Base-by-base conservation (phyloP, 2,113 vertebrate species). In the Coryphaenoides rupestris region DNA sequence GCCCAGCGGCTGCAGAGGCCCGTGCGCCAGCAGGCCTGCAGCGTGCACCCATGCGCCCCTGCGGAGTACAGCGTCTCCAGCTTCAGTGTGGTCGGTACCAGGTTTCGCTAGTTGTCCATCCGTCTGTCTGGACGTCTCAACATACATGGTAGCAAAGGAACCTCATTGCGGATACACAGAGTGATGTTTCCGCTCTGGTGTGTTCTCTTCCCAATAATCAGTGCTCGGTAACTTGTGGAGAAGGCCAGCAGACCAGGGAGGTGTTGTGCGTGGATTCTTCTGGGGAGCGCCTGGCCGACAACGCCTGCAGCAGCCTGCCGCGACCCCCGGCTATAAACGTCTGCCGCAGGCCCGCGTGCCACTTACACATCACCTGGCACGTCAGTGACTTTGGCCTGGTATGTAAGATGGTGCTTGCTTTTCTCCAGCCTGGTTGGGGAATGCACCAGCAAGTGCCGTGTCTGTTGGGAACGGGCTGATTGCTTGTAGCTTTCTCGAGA, bases 201-300 rank as follows among this genome's bases (percentile, higher is more conserved):
- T 54, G 13, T 54, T 19, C 52, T 54, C 52, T 54, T 5, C 47
- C n/a, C n/a, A n/a, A 5, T n/a, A 19, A 66, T 74, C 82, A 97
- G 96, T 98, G 95, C 71, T 96, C 95, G 0, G 90, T 90, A 62
- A 94, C 90, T 63, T 98, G 95, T 10, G 95, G 95, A 0, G 84
- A 92, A n/a, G 96, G 95, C 1, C 81, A 93, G 64, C 94, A 93
- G 85, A 92, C 82, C 13, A 88, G 95, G 40, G 89, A 91, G 0
- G 85, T 97, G 63, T 73, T 80, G 46, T 97, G 96, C 54, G 83
- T 73, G 49, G 86, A 90, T 0, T 56, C 79, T 0, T 64, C 76
- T 55, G 93, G 92, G 1, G 72, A 90, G 68, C 86, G 62, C 49
- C 73, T 93, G 61, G 82, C 68, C 3, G 90, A 93, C 7, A 68